These are phyloP conservation scores for Numenius phaeopus DNA, from an alignment of 2,797 vertebrate genomes.

Conservation along the genomic window DNA sequence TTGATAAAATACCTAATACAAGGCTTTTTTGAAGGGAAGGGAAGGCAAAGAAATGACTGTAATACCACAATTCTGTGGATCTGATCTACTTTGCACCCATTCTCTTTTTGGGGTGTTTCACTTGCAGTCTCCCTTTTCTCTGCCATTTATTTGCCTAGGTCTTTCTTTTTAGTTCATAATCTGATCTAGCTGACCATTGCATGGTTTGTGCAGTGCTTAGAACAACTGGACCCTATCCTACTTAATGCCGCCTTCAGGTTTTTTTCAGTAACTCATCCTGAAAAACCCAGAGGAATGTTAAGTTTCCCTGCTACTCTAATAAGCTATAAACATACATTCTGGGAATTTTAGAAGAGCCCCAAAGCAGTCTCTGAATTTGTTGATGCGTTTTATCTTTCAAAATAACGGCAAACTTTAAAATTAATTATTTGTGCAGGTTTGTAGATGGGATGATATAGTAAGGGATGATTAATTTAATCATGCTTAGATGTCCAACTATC, in stretches of 20 bases:
- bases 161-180: not conserved
- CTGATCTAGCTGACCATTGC: not conserved
- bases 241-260: not conserved
- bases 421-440: not conserved
- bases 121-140: not conserved
- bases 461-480: not conserved
- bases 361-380: not conserved
- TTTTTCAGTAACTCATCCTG: not conserved
- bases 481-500: not conserved
- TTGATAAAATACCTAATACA: not conserved
- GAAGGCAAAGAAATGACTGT: not conserved
- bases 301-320: not conserved
- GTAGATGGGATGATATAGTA: not conserved
- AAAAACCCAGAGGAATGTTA: not conserved
- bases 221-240: not conserved
- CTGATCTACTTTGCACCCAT: not conserved
- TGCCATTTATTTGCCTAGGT: not conserved
- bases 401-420: not conserved
- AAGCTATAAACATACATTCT: not conserved
- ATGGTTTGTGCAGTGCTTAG: not conserved
- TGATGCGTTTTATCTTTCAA: not conserved
- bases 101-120: not conserved
- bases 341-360: not conserved
- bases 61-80: not conserved
- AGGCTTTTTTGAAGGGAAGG: not conserved